A percentile compares a stretch with the other conserved stretches of the same genome.
phyloP scores from a whole-genome alignment of 1,140 invertebrate species.

The Sitophilus oryzae region DNA sequence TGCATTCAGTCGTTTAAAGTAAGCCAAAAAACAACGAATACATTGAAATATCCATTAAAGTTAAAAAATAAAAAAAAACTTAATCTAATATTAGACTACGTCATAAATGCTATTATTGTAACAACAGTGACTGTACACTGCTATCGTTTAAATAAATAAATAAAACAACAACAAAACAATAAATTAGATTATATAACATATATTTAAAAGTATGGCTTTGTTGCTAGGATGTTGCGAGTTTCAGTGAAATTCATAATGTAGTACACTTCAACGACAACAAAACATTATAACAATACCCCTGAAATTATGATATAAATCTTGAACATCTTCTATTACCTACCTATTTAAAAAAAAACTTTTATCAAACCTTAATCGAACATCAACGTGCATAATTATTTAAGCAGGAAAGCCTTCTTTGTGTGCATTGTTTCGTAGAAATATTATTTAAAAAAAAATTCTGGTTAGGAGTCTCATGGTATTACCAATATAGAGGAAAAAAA shows the following conservation, averaged over 20 bases:
- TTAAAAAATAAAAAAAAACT: constrained; percentile 43
- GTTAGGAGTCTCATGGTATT: too few relatives aligned
- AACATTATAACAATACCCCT: not conserved
- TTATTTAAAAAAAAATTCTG: too few relatives aligned
- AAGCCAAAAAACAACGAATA: not conserved
- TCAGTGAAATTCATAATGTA: not conserved
- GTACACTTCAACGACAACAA: not conserved
- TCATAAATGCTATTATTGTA: constrained; percentile 5
- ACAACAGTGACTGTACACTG: constrained; percentile 9
- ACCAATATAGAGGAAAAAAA: too few relatives aligned
- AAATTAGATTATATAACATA: constrained; percentile 6
- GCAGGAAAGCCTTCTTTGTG: constrained; percentile 5
- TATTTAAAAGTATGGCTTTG: constrained; percentile 31
- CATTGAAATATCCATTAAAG: constrained; percentile 7
- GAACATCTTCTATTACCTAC: not conserved
- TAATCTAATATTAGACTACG: constrained; percentile 17
- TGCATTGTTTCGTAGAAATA: too few relatives aligned
- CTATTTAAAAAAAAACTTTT: too few relatives aligned
- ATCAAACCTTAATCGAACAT: constrained; percentile 8
- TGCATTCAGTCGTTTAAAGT: constrained; percentile 6
- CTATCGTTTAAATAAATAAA: constrained; percentile 5
- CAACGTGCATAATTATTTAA: constrained; percentile 12
- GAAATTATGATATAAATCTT: not conserved
- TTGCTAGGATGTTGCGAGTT: constrained; percentile 48
- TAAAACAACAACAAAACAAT: constrained; percentile 12